Evolutionary conservation across 2,888 invertebrate species (phyloP).

Genomic region (Mythimna loreyi): DNA sequence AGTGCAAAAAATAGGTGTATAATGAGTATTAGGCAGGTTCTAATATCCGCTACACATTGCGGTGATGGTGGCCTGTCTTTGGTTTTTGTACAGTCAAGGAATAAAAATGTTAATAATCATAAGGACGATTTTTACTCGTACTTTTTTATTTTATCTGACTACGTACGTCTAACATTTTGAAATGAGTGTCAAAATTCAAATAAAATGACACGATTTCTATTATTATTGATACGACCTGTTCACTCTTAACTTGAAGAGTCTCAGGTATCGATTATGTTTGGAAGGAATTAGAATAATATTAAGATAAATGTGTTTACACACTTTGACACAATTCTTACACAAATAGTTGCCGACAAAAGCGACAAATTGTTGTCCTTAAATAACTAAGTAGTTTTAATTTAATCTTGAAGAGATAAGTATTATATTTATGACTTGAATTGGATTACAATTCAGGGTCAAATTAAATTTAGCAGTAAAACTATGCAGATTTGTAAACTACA

Average conservation of each 20-base stretch:
- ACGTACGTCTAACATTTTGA: not conserved
- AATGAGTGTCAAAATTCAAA: not conserved
- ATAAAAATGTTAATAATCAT: not conserved
- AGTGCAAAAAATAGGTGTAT: not conserved
- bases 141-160: not conserved
- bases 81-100: constrained; percentile 7
- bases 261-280: no score
- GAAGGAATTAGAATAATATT: constrained; percentile 9
- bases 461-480: not conserved
- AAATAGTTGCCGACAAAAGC: constrained; percentile 12
- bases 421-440: constrained; percentile 22
- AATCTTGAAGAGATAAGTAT: not conserved
- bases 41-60: not conserved
- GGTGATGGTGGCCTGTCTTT: constrained; percentile 19
- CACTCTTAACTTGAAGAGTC: no score
- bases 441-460: constrained; percentile 12
- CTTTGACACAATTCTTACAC: constrained; percentile 2
- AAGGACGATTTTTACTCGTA: no score
- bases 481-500: not conserved
- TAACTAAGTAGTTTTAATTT: constrained; percentile 10
- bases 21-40: constrained; percentile 25
- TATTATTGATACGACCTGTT: no score
- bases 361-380: not conserved
- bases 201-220: not conserved
- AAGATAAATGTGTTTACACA: not conserved